Evolutionary conservation across 2,888 invertebrate genomes (phyloP), one percentile per base, ranked within the genome.

Genomic region (Uloborus plumipes): DNA sequence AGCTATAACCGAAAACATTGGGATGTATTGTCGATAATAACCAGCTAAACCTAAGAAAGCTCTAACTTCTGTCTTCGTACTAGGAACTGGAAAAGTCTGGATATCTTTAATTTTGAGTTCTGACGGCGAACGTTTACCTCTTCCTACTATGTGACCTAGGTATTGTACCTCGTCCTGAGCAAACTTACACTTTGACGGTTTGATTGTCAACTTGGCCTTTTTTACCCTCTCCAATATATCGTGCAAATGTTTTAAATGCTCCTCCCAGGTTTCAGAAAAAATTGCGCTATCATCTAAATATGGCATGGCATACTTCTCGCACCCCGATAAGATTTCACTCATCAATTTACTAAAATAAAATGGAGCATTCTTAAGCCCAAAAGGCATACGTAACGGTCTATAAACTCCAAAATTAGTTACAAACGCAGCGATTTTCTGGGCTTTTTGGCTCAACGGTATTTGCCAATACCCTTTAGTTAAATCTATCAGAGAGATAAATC

Each of bases 131-230:
- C 39, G 39, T 11, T 39, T 39, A 2, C 39, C 39, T 11, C 11
- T 39, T 15, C 61, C 76, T n/a, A 61, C 64, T 16, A 77, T 13
- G 61, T 70, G 70, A 6, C 77, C 70, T 16, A 61, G 31, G 58
- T 77, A 70, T 58, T 77, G 62, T 2, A 77, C 64, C 14, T 64
- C 20, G 16, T 18, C 64, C 47, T 39, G 64, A 22, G 49, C 49
- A 64, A 70, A 77, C 22, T 77, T 39, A 55, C 70, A 77, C 39
- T 77, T 77, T 4, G 70, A 66, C 9, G 31, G 75, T 18, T 75
- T 58, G 9, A 70, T 49, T 7, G 39, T 18, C 18, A 69, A 15
- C 1, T 69, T 49, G 1, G 76, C 50, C 9, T 13, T 14, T n/a
- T 55, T 61, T 18, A 76, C 26, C 2, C 49, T n/a, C 0, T 51